A percentile compares a stretch with the other conserved stretches of the same genome.
Conservation (phyloP, 2,888 invertebrate genomes). For the Noctua comes region DNA sequence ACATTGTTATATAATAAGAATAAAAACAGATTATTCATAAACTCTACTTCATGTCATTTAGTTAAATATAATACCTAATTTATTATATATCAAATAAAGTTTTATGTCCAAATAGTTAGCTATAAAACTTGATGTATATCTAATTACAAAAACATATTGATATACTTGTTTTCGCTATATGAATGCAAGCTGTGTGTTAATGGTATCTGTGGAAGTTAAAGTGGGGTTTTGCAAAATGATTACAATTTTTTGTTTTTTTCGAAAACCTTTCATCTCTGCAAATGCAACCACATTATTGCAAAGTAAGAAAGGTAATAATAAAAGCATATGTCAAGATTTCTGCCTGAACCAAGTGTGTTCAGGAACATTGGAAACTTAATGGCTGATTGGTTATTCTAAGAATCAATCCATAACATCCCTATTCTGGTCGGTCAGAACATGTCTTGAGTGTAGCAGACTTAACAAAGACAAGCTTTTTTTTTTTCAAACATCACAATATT, state of each 20-base stretch:
- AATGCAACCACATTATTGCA: neutral
- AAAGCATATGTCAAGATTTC: neutral
- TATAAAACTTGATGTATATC: slow-evolving; percentile 34
- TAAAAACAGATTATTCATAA: slow-evolving; percentile 40
- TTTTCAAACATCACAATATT: neutral
- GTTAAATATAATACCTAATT: slow-evolving; percentile 26
- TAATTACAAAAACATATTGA: slow-evolving; percentile 36
- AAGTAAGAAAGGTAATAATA: neutral
- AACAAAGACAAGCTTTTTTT: neutral
- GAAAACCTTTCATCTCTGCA: neutral
- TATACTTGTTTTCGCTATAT: slow-evolving; percentile 22
- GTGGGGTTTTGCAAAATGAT: neutral
- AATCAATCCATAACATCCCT: neutral
- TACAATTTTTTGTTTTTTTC: neutral
- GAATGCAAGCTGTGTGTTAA: slow-evolving; percentile 16
- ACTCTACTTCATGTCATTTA: slow-evolving; percentile 32
- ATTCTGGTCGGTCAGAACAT: neutral
- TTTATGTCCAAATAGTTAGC: slow-evolving; percentile 26
- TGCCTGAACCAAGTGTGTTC: neutral
- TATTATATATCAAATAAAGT: slow-evolving; percentile 25
- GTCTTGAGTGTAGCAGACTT: neutral
- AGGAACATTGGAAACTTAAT: neutral
- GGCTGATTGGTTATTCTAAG: neutral
- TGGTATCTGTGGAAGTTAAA: slow-evolving; percentile 13
- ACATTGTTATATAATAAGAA: slow-evolving; percentile 60